Conservation (phyloP, 37 sponge, comb jelly and placozoan species). For the Ianthella basta region DNA sequence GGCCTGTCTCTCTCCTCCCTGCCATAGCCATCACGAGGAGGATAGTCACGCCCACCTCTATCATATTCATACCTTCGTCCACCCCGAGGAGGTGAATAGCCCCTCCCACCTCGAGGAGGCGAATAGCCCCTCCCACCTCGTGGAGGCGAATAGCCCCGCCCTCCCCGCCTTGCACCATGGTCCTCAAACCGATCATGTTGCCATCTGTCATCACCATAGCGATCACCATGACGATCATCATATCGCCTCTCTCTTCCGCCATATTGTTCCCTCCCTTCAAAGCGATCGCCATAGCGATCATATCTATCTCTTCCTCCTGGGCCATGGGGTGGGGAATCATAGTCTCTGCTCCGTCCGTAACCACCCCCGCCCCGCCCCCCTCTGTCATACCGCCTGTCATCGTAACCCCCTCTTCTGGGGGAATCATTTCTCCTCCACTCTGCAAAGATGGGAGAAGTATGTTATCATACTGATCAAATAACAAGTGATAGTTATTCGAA, state of each 20-base stretch:
- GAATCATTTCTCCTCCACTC: not conserved
- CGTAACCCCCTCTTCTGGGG: constrained; percentile 15
- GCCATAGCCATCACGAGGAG: not conserved
- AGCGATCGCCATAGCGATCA: too few species aligned
- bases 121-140: constrained; percentile 3
- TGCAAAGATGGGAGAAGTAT: too few species aligned
- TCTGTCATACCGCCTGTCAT: constrained; percentile 1
- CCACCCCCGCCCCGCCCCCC: not conserved
- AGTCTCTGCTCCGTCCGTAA: not conserved
- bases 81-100: not conserved
- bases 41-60: not conserved
- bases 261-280: constrained; percentile 8
- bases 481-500: too few species aligned
- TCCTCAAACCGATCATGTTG: constrained; percentile 23
- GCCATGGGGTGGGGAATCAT: not conserved
- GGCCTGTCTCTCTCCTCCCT: not conserved
- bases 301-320: not conserved
- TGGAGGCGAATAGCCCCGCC: not conserved
- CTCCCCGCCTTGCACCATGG: not conserved
- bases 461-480: too few species aligned
- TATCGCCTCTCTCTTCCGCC: constrained; percentile 7
- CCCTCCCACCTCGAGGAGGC: constrained; percentile 3
- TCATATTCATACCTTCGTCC: not conserved
- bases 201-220: constrained; percentile 38
- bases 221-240: constrained; percentile 36